Conservation (phyloP, 2,113 vertebrate species). For the Gulo gulo region DNA sequence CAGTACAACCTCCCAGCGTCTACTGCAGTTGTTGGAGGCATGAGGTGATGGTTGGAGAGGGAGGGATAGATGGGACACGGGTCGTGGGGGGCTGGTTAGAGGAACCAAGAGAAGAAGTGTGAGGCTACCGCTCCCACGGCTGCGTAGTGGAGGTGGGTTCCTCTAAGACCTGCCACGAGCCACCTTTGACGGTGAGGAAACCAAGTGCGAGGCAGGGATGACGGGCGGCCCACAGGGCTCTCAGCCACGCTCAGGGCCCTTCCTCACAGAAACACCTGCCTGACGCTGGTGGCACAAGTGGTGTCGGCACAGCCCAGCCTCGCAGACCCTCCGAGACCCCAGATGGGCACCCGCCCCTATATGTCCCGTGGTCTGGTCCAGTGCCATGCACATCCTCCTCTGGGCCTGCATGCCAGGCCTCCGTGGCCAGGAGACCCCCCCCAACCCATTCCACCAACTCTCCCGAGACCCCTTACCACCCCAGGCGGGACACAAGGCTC, state of each 20-base stretch:
- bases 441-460: not conserved
- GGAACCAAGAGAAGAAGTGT: not conserved
- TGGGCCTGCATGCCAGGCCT: not conserved
- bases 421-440: not conserved
- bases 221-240: not conserved
- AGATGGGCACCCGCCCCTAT: accelerated
- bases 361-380: not conserved
- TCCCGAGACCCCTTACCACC: not conserved
- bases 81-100: accelerated
- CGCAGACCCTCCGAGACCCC: not conserved
- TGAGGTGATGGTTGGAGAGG: not conserved
- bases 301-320: not conserved
- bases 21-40: not conserved
- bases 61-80: not conserved
- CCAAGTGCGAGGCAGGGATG: not conserved
- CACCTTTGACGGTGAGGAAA: not conserved
- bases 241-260: not conserved
- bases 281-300: too few species aligned
- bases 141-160: not conserved
- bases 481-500: accelerated
- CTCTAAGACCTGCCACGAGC: not conserved
- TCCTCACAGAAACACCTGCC: not conserved
- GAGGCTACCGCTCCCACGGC: not conserved
- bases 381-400: accelerated
- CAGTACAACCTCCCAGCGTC: accelerated